Conservation (phyloP, 2,113 vertebrate species). For the Mandrillus leucophaeus region DNA sequence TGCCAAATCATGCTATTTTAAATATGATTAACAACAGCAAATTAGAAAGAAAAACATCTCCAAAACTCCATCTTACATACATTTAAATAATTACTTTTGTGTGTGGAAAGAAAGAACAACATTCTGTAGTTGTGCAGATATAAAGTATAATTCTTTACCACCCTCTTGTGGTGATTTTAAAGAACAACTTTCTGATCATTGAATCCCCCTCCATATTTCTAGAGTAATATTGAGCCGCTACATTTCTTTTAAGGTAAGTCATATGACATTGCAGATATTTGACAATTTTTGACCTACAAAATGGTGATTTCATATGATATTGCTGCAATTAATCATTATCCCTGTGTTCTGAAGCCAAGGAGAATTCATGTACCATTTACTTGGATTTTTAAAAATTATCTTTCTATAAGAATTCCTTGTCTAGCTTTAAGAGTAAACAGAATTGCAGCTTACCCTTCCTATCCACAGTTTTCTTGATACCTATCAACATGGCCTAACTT, state of each 20-base stretch:
- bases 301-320: not conserved
- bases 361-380: not conserved
- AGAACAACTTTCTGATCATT: slow-evolving; percentile 14
- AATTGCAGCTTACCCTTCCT: not conserved
- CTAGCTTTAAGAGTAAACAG: not conserved
- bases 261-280: not conserved
- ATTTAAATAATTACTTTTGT: not conserved
- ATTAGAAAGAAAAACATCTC: not conserved
- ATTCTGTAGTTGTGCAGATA: too few species aligned
- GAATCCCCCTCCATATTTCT: not conserved
- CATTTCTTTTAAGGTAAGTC: not conserved
- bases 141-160: slow-evolving; percentile 66
- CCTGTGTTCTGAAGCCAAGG: not conserved
- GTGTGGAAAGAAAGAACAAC: not conserved
- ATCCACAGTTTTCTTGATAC: not conserved
- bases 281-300: not conserved
- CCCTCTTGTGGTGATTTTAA: slow-evolving; percentile 79
- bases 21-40: not conserved
- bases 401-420: not conserved
- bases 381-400: not conserved
- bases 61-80: not conserved
- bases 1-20: not conserved
- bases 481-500: not conserved
- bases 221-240: not conserved
- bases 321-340: accelerated